Evolutionary conservation across 2,888 invertebrate species (phyloP).

Genomic region (Ochlodes sylvanus): DNA sequence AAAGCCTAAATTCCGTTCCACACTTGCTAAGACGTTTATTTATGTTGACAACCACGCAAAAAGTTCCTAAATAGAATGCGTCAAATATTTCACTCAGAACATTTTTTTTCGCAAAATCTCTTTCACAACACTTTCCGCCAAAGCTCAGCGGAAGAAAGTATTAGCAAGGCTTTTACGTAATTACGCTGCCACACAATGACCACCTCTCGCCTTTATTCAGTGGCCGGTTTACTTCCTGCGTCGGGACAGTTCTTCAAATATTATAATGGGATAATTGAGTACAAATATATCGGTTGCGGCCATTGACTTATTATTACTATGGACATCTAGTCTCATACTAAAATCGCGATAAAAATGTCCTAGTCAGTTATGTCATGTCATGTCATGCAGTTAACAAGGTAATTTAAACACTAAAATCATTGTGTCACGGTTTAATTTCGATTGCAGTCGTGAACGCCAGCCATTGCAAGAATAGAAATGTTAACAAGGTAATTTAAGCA

Average conservation of each 20-base stretch:
- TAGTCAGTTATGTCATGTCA: too few relatives aligned
- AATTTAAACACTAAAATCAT: too few relatives aligned
- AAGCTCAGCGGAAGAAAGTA: slow-evolving; percentile 6
- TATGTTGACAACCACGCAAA: not conserved
- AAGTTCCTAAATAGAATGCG: not conserved
- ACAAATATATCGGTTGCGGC: slow-evolving; percentile 29
- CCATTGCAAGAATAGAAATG: too few relatives aligned
- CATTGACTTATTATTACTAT: too few relatives aligned
- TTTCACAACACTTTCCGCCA: not conserved
- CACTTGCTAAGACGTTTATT: not conserved
- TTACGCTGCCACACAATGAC: not conserved
- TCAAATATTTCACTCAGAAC: not conserved
- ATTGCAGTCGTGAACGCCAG: too few relatives aligned
- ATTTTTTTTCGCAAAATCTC: not conserved
- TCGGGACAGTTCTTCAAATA: slow-evolving; percentile 8
- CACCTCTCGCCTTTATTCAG: not conserved
- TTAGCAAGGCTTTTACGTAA: slow-evolving; percentile 8
- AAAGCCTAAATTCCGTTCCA: too few relatives aligned
- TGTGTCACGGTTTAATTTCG: too few relatives aligned
- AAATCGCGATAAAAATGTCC: too few relatives aligned
- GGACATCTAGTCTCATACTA: too few relatives aligned
- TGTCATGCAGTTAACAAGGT: too few relatives aligned
- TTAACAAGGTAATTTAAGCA: too few relatives aligned
- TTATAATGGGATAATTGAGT: slow-evolving; percentile 22
- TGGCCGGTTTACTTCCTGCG: slow-evolving; percentile 16